Conservation (phyloP, 1,140 invertebrate genomes). For the Drosophila virilis region DNA sequence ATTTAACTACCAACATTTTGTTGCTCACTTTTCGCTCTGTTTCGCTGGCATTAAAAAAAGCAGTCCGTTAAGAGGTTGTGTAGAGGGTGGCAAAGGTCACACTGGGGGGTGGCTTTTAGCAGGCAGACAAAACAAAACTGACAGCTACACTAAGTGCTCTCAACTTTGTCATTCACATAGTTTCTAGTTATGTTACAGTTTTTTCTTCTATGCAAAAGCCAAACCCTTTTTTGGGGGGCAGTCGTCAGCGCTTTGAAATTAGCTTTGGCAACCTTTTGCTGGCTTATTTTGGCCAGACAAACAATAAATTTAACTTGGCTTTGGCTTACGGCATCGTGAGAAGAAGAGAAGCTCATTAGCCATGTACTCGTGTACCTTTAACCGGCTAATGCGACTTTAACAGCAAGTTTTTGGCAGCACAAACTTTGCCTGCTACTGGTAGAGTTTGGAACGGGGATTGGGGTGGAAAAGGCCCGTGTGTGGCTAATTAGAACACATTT, state of each 20-base stretch:
- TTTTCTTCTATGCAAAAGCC: slow-evolving; percentile 11
- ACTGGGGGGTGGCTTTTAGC: slow-evolving; percentile 10
- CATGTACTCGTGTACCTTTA: slow-evolving; percentile 47
- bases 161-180: slow-evolving; percentile 40
- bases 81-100: background rate
- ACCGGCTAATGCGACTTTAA: slow-evolving; percentile 75
- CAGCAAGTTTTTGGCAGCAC: slow-evolving; percentile 62
- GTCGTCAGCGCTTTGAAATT: slow-evolving; percentile 41
- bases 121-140: background rate
- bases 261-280: slow-evolving; percentile 22
- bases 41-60: slow-evolving; percentile 38
- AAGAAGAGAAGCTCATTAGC: slow-evolving; percentile 45
- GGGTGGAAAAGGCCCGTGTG: slow-evolving; percentile 37
- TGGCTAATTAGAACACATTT: slow-evolving; percentile 81
- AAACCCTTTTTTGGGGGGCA: slow-evolving; percentile 11
- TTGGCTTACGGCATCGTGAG: slow-evolving; percentile 9
- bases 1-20: slow-evolving; percentile 76
- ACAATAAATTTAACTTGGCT: slow-evolving; percentile 65
- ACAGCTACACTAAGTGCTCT: slow-evolving; percentile 6
- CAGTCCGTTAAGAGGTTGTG: slow-evolving; percentile 1
- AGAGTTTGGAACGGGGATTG: background rate
- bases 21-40: slow-evolving; percentile 53
- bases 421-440: slow-evolving; percentile 46
- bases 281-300: slow-evolving; percentile 41
- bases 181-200: slow-evolving; percentile 21